These are phyloP conservation scores for Sialis fuliginosa DNA, from an alignment of 2,888 invertebrate genomes.

Conservation along the genomic window DNA sequence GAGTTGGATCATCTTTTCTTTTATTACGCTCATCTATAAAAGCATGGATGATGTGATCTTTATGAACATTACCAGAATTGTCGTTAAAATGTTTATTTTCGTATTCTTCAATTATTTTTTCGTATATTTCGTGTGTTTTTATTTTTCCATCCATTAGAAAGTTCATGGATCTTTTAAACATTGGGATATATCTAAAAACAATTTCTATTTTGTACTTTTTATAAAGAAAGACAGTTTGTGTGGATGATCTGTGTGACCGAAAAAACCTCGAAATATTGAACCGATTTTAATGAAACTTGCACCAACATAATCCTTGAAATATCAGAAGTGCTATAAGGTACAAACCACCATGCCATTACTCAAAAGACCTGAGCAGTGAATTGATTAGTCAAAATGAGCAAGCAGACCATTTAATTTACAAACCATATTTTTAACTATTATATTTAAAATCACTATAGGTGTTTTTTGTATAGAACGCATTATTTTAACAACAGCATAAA, in stretches of 20 bases:
- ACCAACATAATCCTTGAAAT: too few species aligned
- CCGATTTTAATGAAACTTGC: too few species aligned
- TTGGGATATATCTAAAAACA: conserved; percentile 38
- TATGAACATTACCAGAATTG: background rate
- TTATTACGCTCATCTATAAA: conserved; percentile 42
- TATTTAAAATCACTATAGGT: too few species aligned
- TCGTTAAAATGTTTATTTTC: conserved; percentile 5
- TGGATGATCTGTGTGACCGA: too few species aligned
- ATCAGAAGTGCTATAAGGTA: conserved; percentile 3
- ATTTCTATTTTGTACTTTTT: too few species aligned
- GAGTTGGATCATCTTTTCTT: conserved; percentile 25
- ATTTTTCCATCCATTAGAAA: conserved; percentile 48
- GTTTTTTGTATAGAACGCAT: background rate
- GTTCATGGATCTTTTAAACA: conserved; percentile 41
- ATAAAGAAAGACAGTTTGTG: too few species aligned
- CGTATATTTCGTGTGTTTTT: conserved; percentile 56
- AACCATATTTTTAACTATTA: too few species aligned
- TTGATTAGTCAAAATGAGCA: background rate
- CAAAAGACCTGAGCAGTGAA: background rate
- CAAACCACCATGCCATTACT: conserved; percentile 12
- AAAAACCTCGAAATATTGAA: too few species aligned
- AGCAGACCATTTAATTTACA: background rate
- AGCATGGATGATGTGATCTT: conserved; percentile 35
- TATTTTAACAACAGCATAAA: background rate
- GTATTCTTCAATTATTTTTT: conserved; percentile 39